Conservation (phyloP, 30 jellyfish, hydroid and myxozoan species). For the Pelagia noctiluca region DNA sequence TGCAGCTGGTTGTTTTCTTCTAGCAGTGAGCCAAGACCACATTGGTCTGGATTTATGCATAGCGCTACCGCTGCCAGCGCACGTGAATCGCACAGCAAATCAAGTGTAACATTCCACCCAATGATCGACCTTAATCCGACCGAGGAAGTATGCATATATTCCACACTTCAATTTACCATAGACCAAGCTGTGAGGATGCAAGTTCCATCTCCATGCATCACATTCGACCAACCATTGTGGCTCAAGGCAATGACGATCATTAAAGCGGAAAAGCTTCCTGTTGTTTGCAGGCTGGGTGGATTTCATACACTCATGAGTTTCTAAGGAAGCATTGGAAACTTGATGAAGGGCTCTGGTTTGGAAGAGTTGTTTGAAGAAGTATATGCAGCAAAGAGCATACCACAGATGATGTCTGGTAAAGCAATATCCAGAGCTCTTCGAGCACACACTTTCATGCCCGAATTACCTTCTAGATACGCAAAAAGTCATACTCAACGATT, state of each 20-base stretch:
- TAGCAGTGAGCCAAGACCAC: slow-evolving; percentile 33
- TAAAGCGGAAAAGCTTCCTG: slow-evolving; percentile 16
- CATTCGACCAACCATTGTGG: slow-evolving; percentile 72
- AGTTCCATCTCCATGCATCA: slow-evolving; percentile 30
- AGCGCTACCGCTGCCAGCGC: slow-evolving; percentile 8
- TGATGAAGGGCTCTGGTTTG: slow-evolving; percentile 57
- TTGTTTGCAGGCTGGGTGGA: slow-evolving; percentile 65
- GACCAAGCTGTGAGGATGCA: slow-evolving; percentile 34
- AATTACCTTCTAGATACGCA: not conserved
- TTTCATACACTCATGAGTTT: slow-evolving; percentile 54
- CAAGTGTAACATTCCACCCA: slow-evolving; percentile 27
- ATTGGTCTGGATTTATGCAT: slow-evolving; percentile 45
- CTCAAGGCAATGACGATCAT: slow-evolving; percentile 36
- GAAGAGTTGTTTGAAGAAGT: slow-evolving; percentile 45
- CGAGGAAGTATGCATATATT: slow-evolving; percentile 41
- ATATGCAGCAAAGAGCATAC: slow-evolving; percentile 33
- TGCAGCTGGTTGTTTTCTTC: slow-evolving; percentile 28
- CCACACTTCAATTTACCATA: slow-evolving; percentile 18
- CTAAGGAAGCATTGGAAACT: slow-evolving; percentile 39
- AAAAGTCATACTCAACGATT: not conserved
- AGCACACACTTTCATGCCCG: slow-evolving; percentile 4
- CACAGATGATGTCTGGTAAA: slow-evolving; percentile 46
- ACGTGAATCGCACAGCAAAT: not conserved
- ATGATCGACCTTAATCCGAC: slow-evolving; percentile 17
- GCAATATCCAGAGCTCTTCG: too few species aligned